Base-by-base conservation (phyloP, 92 coral and sea anemone species). In the Ricordea florida region DNA sequence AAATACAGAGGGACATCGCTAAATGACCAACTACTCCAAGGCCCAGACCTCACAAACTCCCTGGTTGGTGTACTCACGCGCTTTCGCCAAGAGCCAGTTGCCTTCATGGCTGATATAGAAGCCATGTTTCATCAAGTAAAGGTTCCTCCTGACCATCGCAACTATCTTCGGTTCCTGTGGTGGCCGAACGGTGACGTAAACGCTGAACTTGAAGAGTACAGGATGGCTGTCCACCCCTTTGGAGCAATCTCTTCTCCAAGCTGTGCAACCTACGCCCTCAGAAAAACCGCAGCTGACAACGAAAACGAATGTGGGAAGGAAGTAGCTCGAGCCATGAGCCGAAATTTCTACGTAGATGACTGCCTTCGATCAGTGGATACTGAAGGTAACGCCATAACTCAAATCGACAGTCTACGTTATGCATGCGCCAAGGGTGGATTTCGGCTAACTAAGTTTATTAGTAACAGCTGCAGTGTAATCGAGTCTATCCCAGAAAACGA, bases 191-290 rank as follows among this genome's bases (percentile, higher is more conserved):
- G n/a, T n/a, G n/a, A n/a, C n/a, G n/a, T n/a, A n/a, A n/a, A n/a
- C n/a, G n/a, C n/a, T n/a, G n/a, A n/a, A n/a, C n/a, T n/a, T n/a
- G 74, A 55, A 26, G 85, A 78, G 33, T 84, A 84, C 25, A 79
- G 70, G 27, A 83, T 83, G 89, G 68, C 56, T 3, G 84, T 68
- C 11, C 89, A 74, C 35, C 25, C 50, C n/a, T 84, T 84, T 31
- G 84, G 89, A 20, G 85, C 85, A 0, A 62, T 72, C 2, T 84
- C 90, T 9, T 84, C 84, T n/a, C 84, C 89, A 2, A 84, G 89
- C 46, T 76, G 79, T 23, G 29, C 78, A 17, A 76, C 76, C 51
- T 84, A 34, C 26, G 90, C 90, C 34, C 31, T 85, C 27, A 62
- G 56, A n/a, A 37, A 29, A 25, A 35, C 81, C 6, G 85, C 90